Evolutionary conservation across 2,113 vertebrate genomes (phyloP).

Genomic region (Daubentonia madagascariensis): DNA sequence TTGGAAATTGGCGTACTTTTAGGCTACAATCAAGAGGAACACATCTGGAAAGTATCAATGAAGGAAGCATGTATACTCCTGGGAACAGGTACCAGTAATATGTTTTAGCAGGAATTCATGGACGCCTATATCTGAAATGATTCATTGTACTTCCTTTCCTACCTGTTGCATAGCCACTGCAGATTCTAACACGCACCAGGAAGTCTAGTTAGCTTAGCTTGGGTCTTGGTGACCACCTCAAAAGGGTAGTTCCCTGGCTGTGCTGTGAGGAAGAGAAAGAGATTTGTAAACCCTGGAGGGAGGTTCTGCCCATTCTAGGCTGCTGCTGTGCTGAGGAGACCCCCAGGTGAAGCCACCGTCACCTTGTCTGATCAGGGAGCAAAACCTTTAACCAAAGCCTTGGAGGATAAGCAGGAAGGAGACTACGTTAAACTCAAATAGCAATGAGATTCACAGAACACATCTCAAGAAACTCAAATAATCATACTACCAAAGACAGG

Average conservation of each 20-base stretch:
- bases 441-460: neutral
- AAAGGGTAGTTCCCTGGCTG: neutral
- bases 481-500: slow-evolving; percentile 77
- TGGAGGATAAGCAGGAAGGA: neutral
- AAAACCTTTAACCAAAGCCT: neutral
- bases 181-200: neutral
- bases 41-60: slow-evolving; percentile 18
- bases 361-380: slow-evolving; percentile 76
- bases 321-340: neutral
- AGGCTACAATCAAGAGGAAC: neutral
- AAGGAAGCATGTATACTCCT: neutral
- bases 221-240: neutral
- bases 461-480: neutral
- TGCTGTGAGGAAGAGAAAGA: neutral
- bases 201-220: neutral
- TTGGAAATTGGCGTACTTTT: neutral
- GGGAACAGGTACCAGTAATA: neutral
- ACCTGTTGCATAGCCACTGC: neutral
- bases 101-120: neutral
- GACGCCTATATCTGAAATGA: neutral
- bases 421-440: neutral
- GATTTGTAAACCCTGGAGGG: neutral
- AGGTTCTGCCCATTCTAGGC: neutral
- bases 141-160: neutral
- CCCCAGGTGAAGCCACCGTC: slow-evolving; percentile 14